Evolutionary conservation across 1,140 invertebrate genomes (phyloP), one percentile per base, ranked within the genome.

Genomic region (Pararge aegeria): DNA sequence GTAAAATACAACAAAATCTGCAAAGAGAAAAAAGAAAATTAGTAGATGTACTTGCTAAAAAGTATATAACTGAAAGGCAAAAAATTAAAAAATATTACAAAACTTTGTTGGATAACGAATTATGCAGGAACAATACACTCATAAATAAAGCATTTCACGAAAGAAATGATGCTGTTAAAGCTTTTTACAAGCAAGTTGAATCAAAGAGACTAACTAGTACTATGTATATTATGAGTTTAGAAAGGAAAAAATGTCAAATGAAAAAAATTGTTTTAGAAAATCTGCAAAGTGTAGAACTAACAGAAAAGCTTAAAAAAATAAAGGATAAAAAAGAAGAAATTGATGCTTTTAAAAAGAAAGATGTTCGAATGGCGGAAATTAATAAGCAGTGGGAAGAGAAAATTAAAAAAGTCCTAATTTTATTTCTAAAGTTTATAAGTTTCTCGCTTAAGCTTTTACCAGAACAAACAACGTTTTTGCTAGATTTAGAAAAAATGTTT

Each of bases 391-490:
- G 84, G 84, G 76, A 86, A 68, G 69, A 73, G 13, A 85, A 85
- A 70, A 78, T 86, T 29, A 75, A 70, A 52, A 89, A 87, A 69
- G 65, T 87, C 21, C 51, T 87, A 4, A 66, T 78, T 21, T 48
- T 89, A 34, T 87, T 87, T 66, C 49, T 87, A 21, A 89, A 87
- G 64, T 89, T 89, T 65, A 76, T 87, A 10, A 80, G 80, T 66
- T 89, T 83, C 59, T 76, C 76, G 53, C 57, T 89, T 18, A 81
- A 86, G 55, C 48, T 89, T 24, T 59, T 89, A 54, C 87, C 87
- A 24, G 83, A 89, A 73, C 87, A 89, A 69, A 61, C 80, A 20
- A 76, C 75, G 2, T 89, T 89, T 65, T 70, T 89, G 34, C 59
- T 89, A 20, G 75, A 89, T 44, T 73, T 89, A 56, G 70, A 87